Evolutionary conservation across 92 coral and sea anemone genomes (phyloP).

Genomic region (Palythoa heliodiscus): DNA sequence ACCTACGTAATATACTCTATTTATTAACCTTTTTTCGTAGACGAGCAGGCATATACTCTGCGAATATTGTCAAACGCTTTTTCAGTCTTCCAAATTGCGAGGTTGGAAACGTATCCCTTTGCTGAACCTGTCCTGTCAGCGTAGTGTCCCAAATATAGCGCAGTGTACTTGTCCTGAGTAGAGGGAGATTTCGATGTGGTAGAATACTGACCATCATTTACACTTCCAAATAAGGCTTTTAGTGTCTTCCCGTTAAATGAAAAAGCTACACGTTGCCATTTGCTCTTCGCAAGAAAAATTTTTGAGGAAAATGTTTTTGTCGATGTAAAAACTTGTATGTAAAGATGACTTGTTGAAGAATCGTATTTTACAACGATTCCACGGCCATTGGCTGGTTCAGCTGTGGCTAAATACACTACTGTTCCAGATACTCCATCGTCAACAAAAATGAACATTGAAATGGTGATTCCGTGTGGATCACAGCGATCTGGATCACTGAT

Average conservation of each 20-base stretch:
- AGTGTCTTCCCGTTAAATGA: not conserved
- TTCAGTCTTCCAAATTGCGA: slow-evolving; percentile 31
- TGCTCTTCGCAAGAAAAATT: not conserved
- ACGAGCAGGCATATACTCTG: slow-evolving; percentile 10
- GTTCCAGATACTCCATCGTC: not conserved
- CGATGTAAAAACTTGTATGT: slow-evolving; percentile 3
- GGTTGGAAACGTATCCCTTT: slow-evolving; percentile 14
- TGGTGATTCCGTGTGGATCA: slow-evolving; percentile 53
- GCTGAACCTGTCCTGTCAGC: slow-evolving; percentile 23
- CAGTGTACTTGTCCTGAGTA: slow-evolving; percentile 2
- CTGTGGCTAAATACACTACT: slow-evolving; percentile 40
- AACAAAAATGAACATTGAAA: slow-evolving; percentile 54
- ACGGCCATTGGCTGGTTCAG: slow-evolving; percentile 23
- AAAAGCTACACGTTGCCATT: slow-evolving; percentile 16
- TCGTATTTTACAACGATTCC: slow-evolving; percentile 5
- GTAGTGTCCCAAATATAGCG: slow-evolving; percentile 17
- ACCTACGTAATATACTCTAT: too few relatives aligned
- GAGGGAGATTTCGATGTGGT: not conserved
- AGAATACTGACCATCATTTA: not conserved
- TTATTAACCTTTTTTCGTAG: slow-evolving; percentile 5
- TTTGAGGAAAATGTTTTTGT: not conserved
- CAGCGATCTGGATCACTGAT: slow-evolving; percentile 61
- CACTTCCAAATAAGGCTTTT: not conserved
- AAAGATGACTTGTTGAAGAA: not conserved
- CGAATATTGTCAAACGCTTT: slow-evolving; percentile 17